These are phyloP conservation scores for Hucho hucho DNA, from an alignment of 2,113 vertebrate species.

Conservation along the genomic window DNA sequence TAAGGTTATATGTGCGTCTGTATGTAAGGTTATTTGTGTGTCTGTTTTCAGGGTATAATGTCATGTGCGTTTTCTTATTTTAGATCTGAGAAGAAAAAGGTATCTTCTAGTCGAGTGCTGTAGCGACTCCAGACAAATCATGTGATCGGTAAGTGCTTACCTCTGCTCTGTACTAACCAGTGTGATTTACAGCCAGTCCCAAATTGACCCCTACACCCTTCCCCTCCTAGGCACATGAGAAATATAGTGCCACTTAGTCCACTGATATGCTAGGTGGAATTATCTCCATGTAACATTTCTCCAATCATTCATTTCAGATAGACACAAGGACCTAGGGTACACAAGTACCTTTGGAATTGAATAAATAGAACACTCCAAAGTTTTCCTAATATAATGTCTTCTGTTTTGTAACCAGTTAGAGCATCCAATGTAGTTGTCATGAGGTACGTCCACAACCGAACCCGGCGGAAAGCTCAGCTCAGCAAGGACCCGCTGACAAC, in stretches of 20 bases:
- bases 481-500: conserved; percentile 15
- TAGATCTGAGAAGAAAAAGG: neutral
- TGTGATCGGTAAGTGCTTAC: conserved; percentile 34
- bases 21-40: neutral
- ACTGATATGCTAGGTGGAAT: too few relatives aligned
- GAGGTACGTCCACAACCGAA: conserved; percentile 41
- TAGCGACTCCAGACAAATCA: conserved; percentile 18
- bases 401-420: conserved; percentile 11
- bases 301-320: neutral
- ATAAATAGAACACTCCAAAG: neutral
- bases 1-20: neutral
- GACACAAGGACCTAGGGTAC: neutral
- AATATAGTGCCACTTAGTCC: too few relatives aligned
- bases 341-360: neutral
- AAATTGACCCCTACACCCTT: too few relatives aligned
- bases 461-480: conserved; percentile 35
- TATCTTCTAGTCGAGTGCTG: neutral
- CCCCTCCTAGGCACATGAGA: too few relatives aligned
- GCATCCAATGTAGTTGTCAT: conserved; percentile 58
- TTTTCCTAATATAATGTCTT: neutral
- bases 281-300: neutral
- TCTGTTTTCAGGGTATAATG: neutral
- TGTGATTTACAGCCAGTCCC: too few relatives aligned
- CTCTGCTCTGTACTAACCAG: neutral
- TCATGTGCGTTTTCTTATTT: neutral